These are phyloP conservation scores for Pteronotus mesoamericanus DNA, from an alignment of 2,797 vertebrate species.

Conservation along the genomic window DNA sequence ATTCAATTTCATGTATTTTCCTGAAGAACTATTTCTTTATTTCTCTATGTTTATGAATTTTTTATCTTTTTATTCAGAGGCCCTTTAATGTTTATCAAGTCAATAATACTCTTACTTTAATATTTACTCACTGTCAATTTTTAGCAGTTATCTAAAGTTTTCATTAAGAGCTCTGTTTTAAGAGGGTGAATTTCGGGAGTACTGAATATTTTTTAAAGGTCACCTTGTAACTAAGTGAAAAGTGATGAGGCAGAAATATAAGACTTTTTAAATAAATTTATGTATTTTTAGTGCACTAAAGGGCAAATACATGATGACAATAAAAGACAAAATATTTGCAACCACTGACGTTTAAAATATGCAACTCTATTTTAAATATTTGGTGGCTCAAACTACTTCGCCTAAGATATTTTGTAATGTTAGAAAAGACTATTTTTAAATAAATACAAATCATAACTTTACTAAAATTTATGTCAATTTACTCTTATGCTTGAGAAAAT, in stretches of 20 bases:
- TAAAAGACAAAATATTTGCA: neutral
- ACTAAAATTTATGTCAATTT: neutral
- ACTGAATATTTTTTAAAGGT: neutral
- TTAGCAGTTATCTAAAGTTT: constrained; percentile 40
- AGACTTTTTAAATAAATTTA: neutral
- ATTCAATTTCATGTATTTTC: neutral
- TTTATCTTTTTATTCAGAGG: neutral
- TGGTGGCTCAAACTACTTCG: neutral
- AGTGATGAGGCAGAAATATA: neutral
- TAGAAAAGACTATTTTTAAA: neutral
- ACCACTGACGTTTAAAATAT: neutral
- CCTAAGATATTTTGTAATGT: neutral
- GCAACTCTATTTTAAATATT: neutral
- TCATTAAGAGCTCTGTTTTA: constrained; percentile 22
- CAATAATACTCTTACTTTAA: neutral
- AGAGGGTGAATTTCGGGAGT: neutral
- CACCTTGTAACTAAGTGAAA: neutral
- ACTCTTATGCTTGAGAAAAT: neutral
- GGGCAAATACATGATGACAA: neutral
- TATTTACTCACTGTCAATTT: neutral
- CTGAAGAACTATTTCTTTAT: neutral
- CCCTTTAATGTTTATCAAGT: neutral
- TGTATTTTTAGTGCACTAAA: neutral
- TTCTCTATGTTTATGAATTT: neutral
- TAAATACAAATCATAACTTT: neutral